These are phyloP conservation scores for Matsumurasca onukii DNA, from an alignment of 1,140 invertebrate genomes.

Conservation along the genomic window DNA sequence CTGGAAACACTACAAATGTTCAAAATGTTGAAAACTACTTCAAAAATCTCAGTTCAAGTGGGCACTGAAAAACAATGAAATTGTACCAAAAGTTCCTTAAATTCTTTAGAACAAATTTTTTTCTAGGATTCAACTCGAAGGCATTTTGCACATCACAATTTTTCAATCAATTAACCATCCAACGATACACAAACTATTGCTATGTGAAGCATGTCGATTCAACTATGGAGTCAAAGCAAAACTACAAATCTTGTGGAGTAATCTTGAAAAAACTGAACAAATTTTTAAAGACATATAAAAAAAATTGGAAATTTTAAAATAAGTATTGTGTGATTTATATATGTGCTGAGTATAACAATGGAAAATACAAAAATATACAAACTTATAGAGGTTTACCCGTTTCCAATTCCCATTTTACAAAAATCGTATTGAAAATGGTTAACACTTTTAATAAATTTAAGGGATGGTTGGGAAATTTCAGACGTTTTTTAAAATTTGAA, in stretches of 20 bases:
- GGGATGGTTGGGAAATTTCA: too few relatives aligned
- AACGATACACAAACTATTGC: constrained; percentile 10
- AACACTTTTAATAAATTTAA: too few relatives aligned
- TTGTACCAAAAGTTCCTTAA: background rate
- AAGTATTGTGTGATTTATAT: too few relatives aligned
- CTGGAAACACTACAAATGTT: background rate
- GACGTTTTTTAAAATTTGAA: too few relatives aligned
- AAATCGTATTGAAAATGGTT: too few relatives aligned
- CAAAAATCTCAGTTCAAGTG: constrained; percentile 7
- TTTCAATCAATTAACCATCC: constrained; percentile 1
- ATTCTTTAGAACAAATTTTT: background rate
- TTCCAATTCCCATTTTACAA: constrained; percentile 24
- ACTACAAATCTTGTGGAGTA: too few relatives aligned
- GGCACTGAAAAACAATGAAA: background rate
- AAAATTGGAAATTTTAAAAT: too few relatives aligned
- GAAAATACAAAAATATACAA: constrained; percentile 22
- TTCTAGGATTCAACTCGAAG: too few relatives aligned
- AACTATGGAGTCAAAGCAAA: too few relatives aligned
- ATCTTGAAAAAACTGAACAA: too few relatives aligned
- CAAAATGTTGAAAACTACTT: background rate
- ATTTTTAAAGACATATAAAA: too few relatives aligned
- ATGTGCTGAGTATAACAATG: constrained; percentile 12
- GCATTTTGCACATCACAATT: constrained; percentile 25
- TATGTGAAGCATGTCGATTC: constrained; percentile 6
- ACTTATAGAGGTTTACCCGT: constrained; percentile 12